phyloP scores from a whole-genome alignment of 2,888 invertebrate genomes.

The Pyralis farinalis region DNA sequence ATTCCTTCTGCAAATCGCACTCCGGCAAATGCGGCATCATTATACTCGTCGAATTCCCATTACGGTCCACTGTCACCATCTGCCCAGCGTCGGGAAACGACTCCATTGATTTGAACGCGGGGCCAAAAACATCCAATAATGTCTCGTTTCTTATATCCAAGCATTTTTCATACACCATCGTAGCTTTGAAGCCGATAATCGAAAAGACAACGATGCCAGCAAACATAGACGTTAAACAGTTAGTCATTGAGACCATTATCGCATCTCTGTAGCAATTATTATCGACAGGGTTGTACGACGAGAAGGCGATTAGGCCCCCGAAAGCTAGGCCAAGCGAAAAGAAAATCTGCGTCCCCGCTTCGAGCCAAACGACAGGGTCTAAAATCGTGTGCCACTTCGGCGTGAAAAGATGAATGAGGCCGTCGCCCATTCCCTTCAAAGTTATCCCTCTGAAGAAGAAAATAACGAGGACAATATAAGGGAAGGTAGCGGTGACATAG shows the following conservation, averaged over 20 bases:
- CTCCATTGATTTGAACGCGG: conserved; percentile 57
- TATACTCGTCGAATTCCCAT: conserved; percentile 79
- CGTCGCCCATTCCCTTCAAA: conserved; percentile 92
- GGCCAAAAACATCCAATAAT: conserved; percentile 79
- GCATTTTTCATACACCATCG: conserved; percentile 90
- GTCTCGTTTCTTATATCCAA: conserved; percentile 83
- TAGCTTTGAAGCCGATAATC: conserved; percentile 95
- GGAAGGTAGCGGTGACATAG: conserved; percentile 97
- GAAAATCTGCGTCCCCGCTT: conserved; percentile 98
- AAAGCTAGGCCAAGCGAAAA: conserved; percentile 97
- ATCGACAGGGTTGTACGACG: conserved; percentile 97
- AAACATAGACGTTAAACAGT: conserved; percentile 97
- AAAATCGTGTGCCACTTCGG: conserved; percentile 95
- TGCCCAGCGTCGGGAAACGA: conserved; percentile 80
- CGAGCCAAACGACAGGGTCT: conserved; percentile 98
- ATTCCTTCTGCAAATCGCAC: conserved; percentile 91
- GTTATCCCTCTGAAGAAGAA: conserved; percentile 98
- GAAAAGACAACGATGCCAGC: conserved; percentile 98
- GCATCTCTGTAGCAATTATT: conserved; percentile 98
- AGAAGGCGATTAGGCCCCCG: conserved; percentile 97
- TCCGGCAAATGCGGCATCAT: conserved; percentile 85
- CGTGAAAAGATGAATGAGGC: conserved; percentile 93
- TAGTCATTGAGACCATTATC: conserved; percentile 94
- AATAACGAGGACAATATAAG: conserved; percentile 96
- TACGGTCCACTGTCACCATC: conserved; percentile 69